phyloP scores from a whole-genome alignment of 2,888 invertebrate species.

The Tigriopus californicus region DNA sequence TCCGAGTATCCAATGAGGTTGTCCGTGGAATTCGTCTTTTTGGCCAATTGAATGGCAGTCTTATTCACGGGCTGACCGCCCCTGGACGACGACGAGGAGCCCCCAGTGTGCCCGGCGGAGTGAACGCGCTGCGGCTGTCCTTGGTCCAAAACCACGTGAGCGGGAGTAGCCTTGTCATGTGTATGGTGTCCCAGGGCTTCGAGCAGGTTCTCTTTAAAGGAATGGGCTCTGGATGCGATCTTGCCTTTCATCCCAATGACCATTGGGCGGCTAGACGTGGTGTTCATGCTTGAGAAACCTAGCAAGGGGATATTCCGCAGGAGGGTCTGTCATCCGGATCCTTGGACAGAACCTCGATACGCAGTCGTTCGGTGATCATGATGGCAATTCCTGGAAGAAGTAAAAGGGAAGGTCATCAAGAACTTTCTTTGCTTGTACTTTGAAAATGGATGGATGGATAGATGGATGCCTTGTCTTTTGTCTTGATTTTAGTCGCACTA shows the following conservation, averaged over 20 bases:
- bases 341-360: too few relatives aligned
- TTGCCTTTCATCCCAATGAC: constrained; percentile 38
- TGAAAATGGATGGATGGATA: too few relatives aligned
- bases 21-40: constrained; percentile 3
- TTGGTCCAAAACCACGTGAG: neutral
- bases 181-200: constrained; percentile 34
- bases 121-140: neutral
- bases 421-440: too few relatives aligned
- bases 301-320: too few relatives aligned
- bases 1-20: neutral
- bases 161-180: neutral
- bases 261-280: too few relatives aligned
- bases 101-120: neutral
- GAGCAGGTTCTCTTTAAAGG: constrained; percentile 78
- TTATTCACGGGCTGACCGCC: neutral
- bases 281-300: too few relatives aligned
- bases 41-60: neutral
- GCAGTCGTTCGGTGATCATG: too few relatives aligned
- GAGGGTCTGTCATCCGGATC: too few relatives aligned
- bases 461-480: too few relatives aligned
- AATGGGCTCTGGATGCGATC: constrained; percentile 65
- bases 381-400: too few relatives aligned
- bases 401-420: too few relatives aligned
- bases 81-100: neutral
- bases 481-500: too few relatives aligned